phyloP scores from a whole-genome alignment of 2,888 invertebrate species.

The Phortica okadai region DNA sequence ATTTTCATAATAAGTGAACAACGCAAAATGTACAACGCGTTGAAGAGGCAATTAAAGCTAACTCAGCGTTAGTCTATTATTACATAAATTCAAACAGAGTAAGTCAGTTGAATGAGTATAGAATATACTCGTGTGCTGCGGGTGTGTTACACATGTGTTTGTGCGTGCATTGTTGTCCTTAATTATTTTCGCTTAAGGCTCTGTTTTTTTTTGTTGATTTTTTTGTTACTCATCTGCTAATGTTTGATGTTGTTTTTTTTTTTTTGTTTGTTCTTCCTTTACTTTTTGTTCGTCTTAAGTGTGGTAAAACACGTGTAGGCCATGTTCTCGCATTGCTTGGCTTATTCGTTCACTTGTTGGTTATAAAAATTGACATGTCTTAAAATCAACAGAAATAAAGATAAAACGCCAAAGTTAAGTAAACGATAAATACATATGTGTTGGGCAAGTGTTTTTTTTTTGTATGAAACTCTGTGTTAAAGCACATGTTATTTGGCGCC shows the following conservation, averaged over 20 bases:
- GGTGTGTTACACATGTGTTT: neutral
- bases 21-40: slow-evolving; percentile 1
- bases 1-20: neutral
- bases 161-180: slow-evolving; percentile 40
- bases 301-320: slow-evolving; percentile 1
- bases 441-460: no score
- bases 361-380: no score
- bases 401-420: no score
- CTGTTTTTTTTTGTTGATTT: neutral
- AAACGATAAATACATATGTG: no score
- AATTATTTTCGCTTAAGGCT: slow-evolving; percentile 61
- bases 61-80: slow-evolving; percentile 7
- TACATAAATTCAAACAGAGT: neutral
- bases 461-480: neutral
- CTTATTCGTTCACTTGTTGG: no score
- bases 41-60: slow-evolving; percentile 26
- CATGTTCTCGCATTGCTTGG: no score
- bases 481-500: neutral
- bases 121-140: neutral
- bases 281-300: slow-evolving; percentile 37
- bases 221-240: slow-evolving; percentile 6
- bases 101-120: neutral
- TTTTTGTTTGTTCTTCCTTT: neutral
- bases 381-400: no score
- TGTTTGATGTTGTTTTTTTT: slow-evolving; percentile 19